Conservation (phyloP, 64 coral and sea anemone species). For the Trachythela sp. region DNA sequence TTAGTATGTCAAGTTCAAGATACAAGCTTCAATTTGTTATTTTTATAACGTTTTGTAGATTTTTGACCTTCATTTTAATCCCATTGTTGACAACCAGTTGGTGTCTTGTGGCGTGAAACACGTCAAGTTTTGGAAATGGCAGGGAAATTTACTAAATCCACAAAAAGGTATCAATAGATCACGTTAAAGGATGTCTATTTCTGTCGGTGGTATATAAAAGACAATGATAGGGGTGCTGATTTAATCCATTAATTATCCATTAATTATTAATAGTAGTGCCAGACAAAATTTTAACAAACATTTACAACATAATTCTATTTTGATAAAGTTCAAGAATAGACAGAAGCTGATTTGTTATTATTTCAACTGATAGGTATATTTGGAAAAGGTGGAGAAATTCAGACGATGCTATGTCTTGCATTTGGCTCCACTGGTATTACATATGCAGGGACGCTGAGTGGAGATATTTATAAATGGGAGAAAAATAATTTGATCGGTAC, state of each 20-base stretch:
- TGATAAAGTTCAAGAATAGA: too few relatives aligned
- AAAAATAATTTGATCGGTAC: constrained; percentile 66
- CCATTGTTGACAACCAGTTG: constrained; percentile 64
- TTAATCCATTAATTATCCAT: too few relatives aligned
- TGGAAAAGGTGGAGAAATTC: constrained; percentile 96
- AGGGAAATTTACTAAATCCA: constrained; percentile 83
- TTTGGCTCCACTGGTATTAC: constrained; percentile 84
- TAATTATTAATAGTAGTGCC: too few relatives aligned
- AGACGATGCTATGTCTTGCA: constrained; percentile 91
- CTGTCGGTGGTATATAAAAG: too few relatives aligned
- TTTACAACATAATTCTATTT: too few relatives aligned
- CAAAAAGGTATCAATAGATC: constrained; percentile 62
- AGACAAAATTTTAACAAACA: too few relatives aligned
- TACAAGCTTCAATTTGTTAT: too few relatives aligned
- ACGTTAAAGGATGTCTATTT: not conserved
- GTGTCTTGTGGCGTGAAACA: constrained; percentile 98
- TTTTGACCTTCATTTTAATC: constrained; percentile 96
- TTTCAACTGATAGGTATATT: constrained; percentile 63
- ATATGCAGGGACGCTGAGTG: constrained; percentile 93
- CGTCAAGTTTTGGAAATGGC: constrained; percentile 89
- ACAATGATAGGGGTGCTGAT: too few relatives aligned
- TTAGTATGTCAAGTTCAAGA: too few relatives aligned
- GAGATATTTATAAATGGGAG: constrained; percentile 98
- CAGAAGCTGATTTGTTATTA: too few relatives aligned
- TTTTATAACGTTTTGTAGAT: constrained; percentile 52